A percentile compares a stretch with the other conserved stretches of the same genome.
phyloP scores from a whole-genome alignment of 1,140 invertebrate genomes.

The Rhopalosiphum padi region DNA sequence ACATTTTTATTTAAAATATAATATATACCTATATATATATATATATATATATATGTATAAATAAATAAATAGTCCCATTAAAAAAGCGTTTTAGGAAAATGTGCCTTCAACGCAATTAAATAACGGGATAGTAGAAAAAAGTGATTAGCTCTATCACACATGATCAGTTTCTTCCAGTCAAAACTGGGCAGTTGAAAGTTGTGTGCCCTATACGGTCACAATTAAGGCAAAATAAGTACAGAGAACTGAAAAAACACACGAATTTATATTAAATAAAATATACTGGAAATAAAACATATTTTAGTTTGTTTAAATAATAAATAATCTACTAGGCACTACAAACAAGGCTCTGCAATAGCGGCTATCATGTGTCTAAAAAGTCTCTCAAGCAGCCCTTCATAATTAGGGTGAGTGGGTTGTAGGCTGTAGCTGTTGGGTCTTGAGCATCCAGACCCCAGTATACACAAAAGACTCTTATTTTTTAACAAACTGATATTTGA shows the following conservation, averaged over 20 bases:
- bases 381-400: too few relatives aligned
- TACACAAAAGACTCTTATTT: too few relatives aligned
- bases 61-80: not conserved
- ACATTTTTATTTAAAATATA: not conserved
- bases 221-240: slow-evolving; percentile 11
- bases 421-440: too few relatives aligned
- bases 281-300: not conserved
- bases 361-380: too few relatives aligned
- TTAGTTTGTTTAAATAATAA: slow-evolving; percentile 20
- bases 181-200: slow-evolving; percentile 32
- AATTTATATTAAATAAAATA: slow-evolving; percentile 34
- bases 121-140: slow-evolving; percentile 22
- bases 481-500: too few relatives aligned
- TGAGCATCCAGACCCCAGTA: too few relatives aligned
- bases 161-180: not conserved
- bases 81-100: not conserved
- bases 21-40: not conserved
- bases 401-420: too few relatives aligned
- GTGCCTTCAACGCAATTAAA: not conserved
- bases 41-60: too few relatives aligned
- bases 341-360: too few relatives aligned
- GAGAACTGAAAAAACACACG: slow-evolving; percentile 13
- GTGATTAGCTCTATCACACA: not conserved
- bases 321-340: not conserved
- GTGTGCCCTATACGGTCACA: slow-evolving; percentile 29